phyloP scores from a whole-genome alignment of 2,113 vertebrate species.

The Paradoxurus hermaphroditus region DNA sequence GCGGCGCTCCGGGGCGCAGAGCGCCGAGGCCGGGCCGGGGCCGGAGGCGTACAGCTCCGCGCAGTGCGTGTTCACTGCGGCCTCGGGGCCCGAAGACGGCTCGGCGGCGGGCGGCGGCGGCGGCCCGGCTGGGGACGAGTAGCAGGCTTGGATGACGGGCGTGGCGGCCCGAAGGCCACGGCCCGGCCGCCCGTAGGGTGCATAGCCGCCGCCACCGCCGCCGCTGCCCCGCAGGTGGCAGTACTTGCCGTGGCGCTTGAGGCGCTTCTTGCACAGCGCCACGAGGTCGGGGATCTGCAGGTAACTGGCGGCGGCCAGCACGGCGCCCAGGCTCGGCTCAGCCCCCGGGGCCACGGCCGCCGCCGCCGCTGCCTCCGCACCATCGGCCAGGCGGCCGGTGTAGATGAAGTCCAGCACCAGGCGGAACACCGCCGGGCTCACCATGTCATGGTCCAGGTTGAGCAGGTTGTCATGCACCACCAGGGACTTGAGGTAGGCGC shows the following conservation, averaged over 20 bases:
- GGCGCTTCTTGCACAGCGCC: conserved; percentile 96
- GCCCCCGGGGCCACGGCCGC: conserved; percentile 93
- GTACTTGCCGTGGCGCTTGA: conserved; percentile 95
- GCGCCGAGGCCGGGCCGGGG: conserved; percentile 84
- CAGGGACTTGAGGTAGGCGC: conserved; percentile 98
- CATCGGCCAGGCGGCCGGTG: conserved; percentile 93
- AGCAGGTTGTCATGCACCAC: conserved; percentile 99
- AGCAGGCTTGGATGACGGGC: conserved; percentile 96
- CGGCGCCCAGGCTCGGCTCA: conserved; percentile 92
- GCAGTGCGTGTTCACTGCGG: conserved; percentile 88
- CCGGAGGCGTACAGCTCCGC: conserved; percentile 94
- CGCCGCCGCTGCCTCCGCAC: conserved; percentile 89
- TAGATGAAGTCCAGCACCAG: conserved; percentile 99
- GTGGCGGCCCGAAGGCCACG: conserved; percentile 89
- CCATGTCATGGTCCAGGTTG: conserved; percentile 99
- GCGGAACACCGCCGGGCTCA: conserved; percentile 98
- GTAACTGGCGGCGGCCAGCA: conserved; percentile 93
- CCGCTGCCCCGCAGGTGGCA: conserved; percentile 87
- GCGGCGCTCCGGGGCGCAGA: conserved; percentile 87
- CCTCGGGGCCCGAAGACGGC: conserved; percentile 83
- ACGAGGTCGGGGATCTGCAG: conserved; percentile 98
- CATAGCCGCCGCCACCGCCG: conserved; percentile 85
- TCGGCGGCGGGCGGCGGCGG: conserved; percentile 76
- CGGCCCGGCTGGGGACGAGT: conserved; percentile 83
- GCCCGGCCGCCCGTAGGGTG: conserved; percentile 89